Percentiles rank a stretch among this genome's conserved stretches.
Evolutionary conservation across 2,113 vertebrate species (phyloP).

Genomic region (Bubalus kerabau): DNA sequence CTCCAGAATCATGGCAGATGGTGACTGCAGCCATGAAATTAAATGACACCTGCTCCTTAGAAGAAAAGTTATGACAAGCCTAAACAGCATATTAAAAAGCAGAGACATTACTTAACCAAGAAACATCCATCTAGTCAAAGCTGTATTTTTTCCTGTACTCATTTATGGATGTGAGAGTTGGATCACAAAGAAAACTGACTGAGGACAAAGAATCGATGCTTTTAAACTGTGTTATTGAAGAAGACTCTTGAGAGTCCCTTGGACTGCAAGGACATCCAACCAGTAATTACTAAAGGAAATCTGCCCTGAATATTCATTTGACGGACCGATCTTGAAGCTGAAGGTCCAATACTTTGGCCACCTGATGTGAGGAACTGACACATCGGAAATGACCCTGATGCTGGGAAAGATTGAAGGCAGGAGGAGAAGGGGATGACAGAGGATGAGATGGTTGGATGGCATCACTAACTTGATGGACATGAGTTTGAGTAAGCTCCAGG

Average conservation of each 20-base stretch:
- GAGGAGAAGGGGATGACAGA: neutral
- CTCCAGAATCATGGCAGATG: neutral
- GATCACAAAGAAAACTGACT: neutral
- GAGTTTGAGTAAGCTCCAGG: neutral
- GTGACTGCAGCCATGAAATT: neutral
- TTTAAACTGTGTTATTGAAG: neutral
- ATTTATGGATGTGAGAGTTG: neutral
- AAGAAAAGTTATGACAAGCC: neutral
- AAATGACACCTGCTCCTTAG: neutral
- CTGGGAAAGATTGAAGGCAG: neutral
- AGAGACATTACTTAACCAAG: neutral
- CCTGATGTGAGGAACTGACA: rapidly evolving
- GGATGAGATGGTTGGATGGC: neutral
- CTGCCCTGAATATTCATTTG: rapidly evolving
- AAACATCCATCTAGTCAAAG: neutral
- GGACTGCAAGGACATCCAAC: neutral
- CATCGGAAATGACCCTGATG: neutral
- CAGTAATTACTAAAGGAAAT: neutral
- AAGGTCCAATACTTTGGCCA: neutral
- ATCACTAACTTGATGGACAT: neutral
- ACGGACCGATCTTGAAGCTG: neutral
- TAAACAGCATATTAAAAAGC: neutral
- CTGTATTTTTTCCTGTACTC: neutral
- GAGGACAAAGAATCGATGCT: neutral
- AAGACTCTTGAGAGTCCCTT: neutral